Evolutionary conservation across 2,113 vertebrate species (phyloP).

Genomic region (Notothenia rossii): DNA sequence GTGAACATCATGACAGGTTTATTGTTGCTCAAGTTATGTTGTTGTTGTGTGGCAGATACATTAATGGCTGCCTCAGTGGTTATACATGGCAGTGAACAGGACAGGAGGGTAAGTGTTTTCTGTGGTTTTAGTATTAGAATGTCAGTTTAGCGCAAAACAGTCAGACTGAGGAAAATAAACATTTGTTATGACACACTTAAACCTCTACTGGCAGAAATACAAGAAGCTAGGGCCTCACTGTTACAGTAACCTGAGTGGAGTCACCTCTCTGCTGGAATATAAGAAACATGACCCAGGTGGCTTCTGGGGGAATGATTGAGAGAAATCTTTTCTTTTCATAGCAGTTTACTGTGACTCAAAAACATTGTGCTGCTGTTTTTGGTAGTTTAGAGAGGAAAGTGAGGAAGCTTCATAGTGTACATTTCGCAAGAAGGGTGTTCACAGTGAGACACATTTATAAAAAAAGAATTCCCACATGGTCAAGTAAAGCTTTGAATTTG

Average conservation of each 20-base stretch:
- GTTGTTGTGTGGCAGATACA: too few relatives aligned
- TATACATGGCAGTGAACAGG: too few relatives aligned
- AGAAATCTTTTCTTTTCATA: slow-evolving; percentile 29
- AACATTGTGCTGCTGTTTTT: slow-evolving; percentile 1
- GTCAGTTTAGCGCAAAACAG: not conserved
- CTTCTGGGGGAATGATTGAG: slow-evolving; percentile 38
- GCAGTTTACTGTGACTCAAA: slow-evolving; percentile 13
- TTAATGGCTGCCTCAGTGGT: too few relatives aligned
- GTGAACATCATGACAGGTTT: too few relatives aligned
- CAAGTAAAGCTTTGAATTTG: not conserved
- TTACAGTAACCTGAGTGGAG: slow-evolving; percentile 13
- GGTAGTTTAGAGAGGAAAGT: not conserved
- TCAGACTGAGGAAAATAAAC: not conserved
- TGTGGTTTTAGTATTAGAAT: not conserved
- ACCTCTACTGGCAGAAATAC: not conserved
- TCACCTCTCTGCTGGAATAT: slow-evolving; percentile 9
- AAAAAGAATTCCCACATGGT: too few relatives aligned
- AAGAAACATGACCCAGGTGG: slow-evolving; percentile 32
- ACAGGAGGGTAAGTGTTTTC: too few relatives aligned
- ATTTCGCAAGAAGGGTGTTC: too few relatives aligned
- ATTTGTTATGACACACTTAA: not conserved
- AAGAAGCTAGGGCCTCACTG: not conserved
- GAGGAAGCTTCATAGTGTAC: too few relatives aligned
- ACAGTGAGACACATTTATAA: too few relatives aligned
- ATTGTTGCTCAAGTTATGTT: too few relatives aligned